Evolutionary conservation across 2,888 invertebrate genomes (phyloP).

Genomic region (Melieria picta): DNA sequence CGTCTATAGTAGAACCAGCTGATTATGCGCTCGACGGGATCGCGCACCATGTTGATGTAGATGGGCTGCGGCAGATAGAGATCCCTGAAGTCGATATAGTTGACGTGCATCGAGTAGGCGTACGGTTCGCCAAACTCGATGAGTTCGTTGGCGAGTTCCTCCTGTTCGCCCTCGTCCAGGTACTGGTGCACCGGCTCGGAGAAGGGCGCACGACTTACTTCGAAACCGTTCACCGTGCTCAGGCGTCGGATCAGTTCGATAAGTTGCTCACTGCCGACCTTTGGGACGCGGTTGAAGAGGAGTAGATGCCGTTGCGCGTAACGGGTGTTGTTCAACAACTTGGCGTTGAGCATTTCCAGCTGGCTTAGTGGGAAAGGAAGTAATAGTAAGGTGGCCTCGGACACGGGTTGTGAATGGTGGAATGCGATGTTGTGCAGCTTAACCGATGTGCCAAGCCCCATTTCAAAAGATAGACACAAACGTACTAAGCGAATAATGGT

Average conservation of each 20-base stretch:
- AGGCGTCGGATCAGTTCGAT: slow-evolving; percentile 82
- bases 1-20: slow-evolving; percentile 92
- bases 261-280: slow-evolving; percentile 87
- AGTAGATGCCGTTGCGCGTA: slow-evolving; percentile 56
- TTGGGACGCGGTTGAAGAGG: slow-evolving; percentile 74
- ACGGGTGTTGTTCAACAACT: slow-evolving; percentile 51
- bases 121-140: slow-evolving; percentile 77
- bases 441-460: too few species aligned
- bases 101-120: slow-evolving; percentile 86
- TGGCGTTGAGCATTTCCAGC: slow-evolving; percentile 48
- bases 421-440: too few species aligned
- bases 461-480: too few species aligned
- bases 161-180: slow-evolving; percentile 42
- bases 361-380: slow-evolving; percentile 23
- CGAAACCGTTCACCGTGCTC: slow-evolving; percentile 52
- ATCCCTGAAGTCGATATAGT: slow-evolving; percentile 84
- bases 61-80: slow-evolving; percentile 81
- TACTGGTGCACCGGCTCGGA: slow-evolving; percentile 39
- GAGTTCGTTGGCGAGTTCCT: slow-evolving; percentile 80
- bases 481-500: too few species aligned
- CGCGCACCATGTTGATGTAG: slow-evolving; percentile 87
- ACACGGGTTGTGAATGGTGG: too few species aligned
- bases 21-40: slow-evolving; percentile 87
- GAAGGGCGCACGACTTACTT: slow-evolving; percentile 71
- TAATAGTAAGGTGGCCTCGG: too few species aligned